A percentile compares a stretch with the other conserved stretches of the same genome.
These are phyloP conservation scores for Drosophila mimetica DNA, from an alignment of 2,888 invertebrate genomes.

Conservation along the genomic window DNA sequence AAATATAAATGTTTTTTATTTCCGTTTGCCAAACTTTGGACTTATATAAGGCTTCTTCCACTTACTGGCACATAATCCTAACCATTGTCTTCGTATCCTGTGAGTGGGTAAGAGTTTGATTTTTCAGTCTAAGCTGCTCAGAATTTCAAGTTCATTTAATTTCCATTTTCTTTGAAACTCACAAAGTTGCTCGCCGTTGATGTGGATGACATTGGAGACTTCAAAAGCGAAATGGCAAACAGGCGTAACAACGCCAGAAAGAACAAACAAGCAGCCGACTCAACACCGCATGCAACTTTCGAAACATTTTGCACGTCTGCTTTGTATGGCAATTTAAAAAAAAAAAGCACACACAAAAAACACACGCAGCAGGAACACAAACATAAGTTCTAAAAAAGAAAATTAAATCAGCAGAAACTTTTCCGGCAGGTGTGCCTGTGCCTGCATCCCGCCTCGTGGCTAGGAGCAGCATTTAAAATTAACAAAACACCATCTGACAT, in stretches of 20 bases:
- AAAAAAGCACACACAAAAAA: conserved; percentile 44
- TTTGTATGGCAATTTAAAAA: conserved; percentile 58
- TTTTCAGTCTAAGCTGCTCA: conserved; percentile 32
- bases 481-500: conserved; percentile 61
- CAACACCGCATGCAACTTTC: conserved; percentile 64
- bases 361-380: conserved; percentile 28
- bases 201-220: conserved; percentile 48
- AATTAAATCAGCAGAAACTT: conserved; percentile 64
- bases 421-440: conserved; percentile 30
- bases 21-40: background rate
- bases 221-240: conserved; percentile 72
- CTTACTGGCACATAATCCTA: background rate
- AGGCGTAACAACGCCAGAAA: conserved; percentile 53
- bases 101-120: background rate
- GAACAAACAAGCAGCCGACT: conserved; percentile 25
- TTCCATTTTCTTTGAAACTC: conserved; percentile 64
- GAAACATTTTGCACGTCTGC: conserved; percentile 65
- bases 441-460: conserved; percentile 18
- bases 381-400: conserved; percentile 41
- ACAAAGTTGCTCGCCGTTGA: conserved; percentile 35
- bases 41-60: too few species aligned
- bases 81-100: background rate
- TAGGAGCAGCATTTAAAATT: conserved; percentile 53
- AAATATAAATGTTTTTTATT: background rate
- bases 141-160: conserved; percentile 74